Evolutionary conservation across 2,888 invertebrate genomes (phyloP).

Genomic region (Drosophila atroscutellata): DNA sequence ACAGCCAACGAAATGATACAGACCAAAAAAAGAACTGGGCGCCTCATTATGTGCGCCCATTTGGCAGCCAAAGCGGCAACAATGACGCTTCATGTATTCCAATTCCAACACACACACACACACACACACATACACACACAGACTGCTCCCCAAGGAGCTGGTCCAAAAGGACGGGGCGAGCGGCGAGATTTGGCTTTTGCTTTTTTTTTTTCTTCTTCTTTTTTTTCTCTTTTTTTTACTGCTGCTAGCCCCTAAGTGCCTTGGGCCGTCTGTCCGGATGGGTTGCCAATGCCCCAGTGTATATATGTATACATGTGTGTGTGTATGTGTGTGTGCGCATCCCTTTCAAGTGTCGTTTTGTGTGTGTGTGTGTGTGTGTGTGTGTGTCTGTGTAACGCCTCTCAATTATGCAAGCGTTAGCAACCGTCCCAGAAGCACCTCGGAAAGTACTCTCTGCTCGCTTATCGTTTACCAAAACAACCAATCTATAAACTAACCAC

Average conservation of each 20-base stretch:
- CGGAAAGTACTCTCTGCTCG: constrained; percentile 19
- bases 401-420: constrained; percentile 63
- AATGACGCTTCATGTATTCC: constrained; percentile 31
- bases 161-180: constrained; percentile 24
- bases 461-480: constrained; percentile 26
- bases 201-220: neutral
- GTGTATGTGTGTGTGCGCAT: constrained; percentile 13
- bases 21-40: constrained; percentile 15
- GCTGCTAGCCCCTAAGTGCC: constrained; percentile 43
- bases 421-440: constrained; percentile 54
- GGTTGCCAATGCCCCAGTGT: constrained; percentile 14
- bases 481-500: constrained; percentile 26
- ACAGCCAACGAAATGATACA: constrained; percentile 1
- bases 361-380: constrained; percentile 33
- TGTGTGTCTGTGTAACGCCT: constrained; percentile 29
- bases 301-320: constrained; percentile 19
- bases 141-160: constrained; percentile 31
- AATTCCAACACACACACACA: constrained; percentile 26
- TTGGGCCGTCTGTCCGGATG: constrained; percentile 25
- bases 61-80: constrained; percentile 43
- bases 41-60: constrained; percentile 56
- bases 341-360: constrained; percentile 54
- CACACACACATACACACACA: neutral
- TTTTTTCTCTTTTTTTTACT: constrained; percentile 1
- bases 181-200: constrained; percentile 31